These are phyloP conservation scores for Gymnobelideus leadbeateri DNA, from an alignment of 2,113 vertebrate species.

Conservation along the genomic window DNA sequence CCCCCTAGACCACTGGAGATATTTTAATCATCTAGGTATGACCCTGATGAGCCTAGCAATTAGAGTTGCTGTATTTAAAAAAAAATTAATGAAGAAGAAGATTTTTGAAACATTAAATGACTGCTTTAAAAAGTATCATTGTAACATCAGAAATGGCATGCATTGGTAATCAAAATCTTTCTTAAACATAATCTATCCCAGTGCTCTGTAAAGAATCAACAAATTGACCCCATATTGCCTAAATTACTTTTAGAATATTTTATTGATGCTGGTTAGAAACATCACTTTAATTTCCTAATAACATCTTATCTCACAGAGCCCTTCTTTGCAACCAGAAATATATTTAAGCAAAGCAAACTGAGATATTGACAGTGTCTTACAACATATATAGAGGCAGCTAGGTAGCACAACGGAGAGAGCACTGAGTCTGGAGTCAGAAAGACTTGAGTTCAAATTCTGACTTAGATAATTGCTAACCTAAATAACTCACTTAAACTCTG, in stretches of 20 bases:
- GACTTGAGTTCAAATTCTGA: not conserved
- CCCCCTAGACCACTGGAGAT: constrained; percentile 70
- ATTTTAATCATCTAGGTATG: constrained; percentile 74
- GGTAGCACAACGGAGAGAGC: not conserved
- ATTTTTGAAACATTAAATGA: constrained; percentile 65
- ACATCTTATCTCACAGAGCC: not conserved
- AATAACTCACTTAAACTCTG: not conserved
- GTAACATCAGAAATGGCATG: constrained; percentile 28
- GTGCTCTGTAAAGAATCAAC: constrained; percentile 36
- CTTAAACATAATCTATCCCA: not conserved
- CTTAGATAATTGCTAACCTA: not conserved
- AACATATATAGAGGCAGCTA: not conserved
- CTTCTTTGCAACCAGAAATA: not conserved
- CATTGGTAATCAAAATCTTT: constrained; percentile 23
- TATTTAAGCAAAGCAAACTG: not conserved
- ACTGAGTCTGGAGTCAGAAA: not conserved
- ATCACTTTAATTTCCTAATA: not conserved
- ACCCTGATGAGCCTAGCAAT: constrained; percentile 68
- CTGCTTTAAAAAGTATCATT: constrained; percentile 43
- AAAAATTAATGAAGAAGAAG: constrained; percentile 54
- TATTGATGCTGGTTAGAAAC: not conserved
- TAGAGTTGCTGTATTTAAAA: constrained; percentile 68
- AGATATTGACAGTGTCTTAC: not conserved
- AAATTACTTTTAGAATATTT: not conserved
- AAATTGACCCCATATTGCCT: not conserved